Evolutionary conservation across 2,113 vertebrate species (phyloP).

Genomic region (Symphodus melops): DNA sequence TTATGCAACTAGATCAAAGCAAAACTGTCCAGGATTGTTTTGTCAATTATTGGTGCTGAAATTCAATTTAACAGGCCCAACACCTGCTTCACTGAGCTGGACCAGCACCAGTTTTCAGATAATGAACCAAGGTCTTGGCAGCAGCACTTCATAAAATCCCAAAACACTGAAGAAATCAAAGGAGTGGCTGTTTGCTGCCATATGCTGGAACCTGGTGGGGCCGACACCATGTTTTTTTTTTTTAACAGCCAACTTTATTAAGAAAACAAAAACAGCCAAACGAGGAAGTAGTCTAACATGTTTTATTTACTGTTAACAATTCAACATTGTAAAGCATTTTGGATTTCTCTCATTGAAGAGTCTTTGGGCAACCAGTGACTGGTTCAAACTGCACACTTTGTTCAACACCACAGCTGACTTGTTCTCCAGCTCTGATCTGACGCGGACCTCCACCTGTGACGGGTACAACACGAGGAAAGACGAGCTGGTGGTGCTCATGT

Average conservation of each 20-base stretch:
- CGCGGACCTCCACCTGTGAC: neutral
- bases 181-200: conserved; percentile 1
- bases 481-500: neutral
- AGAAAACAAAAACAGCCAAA: conserved; percentile 14
- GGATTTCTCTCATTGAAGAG: conserved; percentile 51
- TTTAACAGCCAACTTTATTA: conserved; percentile 6
- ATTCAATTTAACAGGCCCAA: conserved; percentile 25
- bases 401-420: neutral
- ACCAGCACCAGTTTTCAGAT: conserved; percentile 22
- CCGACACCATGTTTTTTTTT: too few species aligned
- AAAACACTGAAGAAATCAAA: conserved; percentile 14
- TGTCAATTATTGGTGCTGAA: conserved; percentile 50
- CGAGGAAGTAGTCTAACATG: conserved; percentile 19
- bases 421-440: conserved; percentile 31
- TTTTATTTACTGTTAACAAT: conserved; percentile 71
- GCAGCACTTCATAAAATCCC: conserved; percentile 5
- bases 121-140: conserved; percentile 18
- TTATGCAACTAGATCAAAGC: neutral
- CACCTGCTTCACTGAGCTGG: conserved; percentile 37
- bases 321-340: conserved; percentile 66
- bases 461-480: too few species aligned
- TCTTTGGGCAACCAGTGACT: conserved; percentile 67
- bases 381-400: conserved; percentile 41
- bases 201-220: neutral
- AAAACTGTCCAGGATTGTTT: neutral